Evolutionary conservation across 2,113 vertebrate species (phyloP).

Genomic region (Laticauda laticaudata): DNA sequence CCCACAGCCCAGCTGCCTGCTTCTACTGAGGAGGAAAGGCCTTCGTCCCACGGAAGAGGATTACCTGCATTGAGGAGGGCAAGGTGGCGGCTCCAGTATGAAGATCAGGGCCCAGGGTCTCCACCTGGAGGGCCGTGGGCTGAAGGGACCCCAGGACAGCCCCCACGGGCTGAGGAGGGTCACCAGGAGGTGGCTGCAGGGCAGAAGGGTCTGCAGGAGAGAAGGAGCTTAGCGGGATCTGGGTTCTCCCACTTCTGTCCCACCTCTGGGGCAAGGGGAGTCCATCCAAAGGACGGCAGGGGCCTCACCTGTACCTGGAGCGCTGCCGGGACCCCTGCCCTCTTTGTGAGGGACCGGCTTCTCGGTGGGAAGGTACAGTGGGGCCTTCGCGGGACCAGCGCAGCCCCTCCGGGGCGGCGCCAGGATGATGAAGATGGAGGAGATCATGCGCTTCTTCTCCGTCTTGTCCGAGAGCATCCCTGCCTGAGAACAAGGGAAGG

Average conservation of each 20-base stretch:
- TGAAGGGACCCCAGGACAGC: slow-evolving; percentile 37
- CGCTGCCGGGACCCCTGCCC: rapidly evolving
- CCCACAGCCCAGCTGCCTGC: not conserved
- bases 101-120: slow-evolving; percentile 48
- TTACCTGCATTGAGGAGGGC: slow-evolving; percentile 59
- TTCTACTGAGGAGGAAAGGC: not conserved
- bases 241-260: rapidly evolving
- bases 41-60: not conserved
- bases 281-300: not conserved
- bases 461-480: slow-evolving; percentile 56
- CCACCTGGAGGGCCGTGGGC: rapidly evolving
- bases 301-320: slow-evolving; percentile 65
- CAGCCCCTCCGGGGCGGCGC: slow-evolving; percentile 67
- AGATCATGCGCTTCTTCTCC: slow-evolving; percentile 86
- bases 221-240: not conserved
- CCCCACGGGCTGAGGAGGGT: not conserved
- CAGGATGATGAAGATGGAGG: slow-evolving; percentile 89
- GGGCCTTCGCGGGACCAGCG: rapidly evolving
- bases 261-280: rapidly evolving
- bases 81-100: slow-evolving; percentile 57
- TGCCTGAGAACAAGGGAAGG: rapidly evolving
- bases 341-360: rapidly evolving
- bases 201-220: slow-evolving; percentile 38
- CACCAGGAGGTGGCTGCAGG: rapidly evolving
- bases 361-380: rapidly evolving